phyloP scores from a whole-genome alignment of 2,888 invertebrate species.

The Drosophila picticornis region DNA sequence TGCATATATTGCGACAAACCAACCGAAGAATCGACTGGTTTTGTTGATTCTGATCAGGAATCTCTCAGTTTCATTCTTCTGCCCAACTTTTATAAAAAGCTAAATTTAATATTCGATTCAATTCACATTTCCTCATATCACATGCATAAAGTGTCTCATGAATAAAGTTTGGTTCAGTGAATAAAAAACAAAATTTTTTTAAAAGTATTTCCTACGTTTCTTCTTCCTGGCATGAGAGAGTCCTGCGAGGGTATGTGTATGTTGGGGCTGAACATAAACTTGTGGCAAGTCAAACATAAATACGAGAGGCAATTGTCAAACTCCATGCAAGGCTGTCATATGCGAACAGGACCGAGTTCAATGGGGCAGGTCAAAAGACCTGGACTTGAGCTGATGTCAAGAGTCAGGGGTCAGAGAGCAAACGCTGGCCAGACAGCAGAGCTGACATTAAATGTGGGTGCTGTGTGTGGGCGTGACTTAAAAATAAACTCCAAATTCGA shows the following conservation, averaged over 20 bases:
- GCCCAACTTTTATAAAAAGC: not conserved
- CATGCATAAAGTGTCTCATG: not conserved
- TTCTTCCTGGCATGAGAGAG: not conserved
- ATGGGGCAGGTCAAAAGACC: constrained; percentile 41
- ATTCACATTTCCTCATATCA: not conserved
- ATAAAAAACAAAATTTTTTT: not conserved
- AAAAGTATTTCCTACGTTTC: constrained; percentile 7
- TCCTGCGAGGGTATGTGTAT: not conserved
- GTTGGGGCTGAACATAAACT: constrained; percentile 10
- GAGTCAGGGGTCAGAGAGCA: constrained; percentile 32
- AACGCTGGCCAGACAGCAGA: constrained; percentile 14
- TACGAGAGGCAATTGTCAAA: constrained; percentile 32
- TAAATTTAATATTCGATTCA: not conserved
- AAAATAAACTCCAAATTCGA: constrained; percentile 69
- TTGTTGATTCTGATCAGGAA: not conserved
- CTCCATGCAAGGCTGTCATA: constrained; percentile 35
- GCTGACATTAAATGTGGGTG: constrained; percentile 11
- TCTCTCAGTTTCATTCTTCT: not conserved
- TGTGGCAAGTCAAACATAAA: constrained; percentile 26
- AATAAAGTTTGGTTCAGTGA: not conserved
- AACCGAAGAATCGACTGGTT: not conserved
- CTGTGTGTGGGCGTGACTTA: constrained; percentile 33
- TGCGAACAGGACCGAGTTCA: constrained; percentile 42
- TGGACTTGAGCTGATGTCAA: constrained; percentile 33
- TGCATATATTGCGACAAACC: not conserved